phyloP scores from a whole-genome alignment of 2,797 vertebrate species.

The Hyperoplus immaculatus region DNA sequence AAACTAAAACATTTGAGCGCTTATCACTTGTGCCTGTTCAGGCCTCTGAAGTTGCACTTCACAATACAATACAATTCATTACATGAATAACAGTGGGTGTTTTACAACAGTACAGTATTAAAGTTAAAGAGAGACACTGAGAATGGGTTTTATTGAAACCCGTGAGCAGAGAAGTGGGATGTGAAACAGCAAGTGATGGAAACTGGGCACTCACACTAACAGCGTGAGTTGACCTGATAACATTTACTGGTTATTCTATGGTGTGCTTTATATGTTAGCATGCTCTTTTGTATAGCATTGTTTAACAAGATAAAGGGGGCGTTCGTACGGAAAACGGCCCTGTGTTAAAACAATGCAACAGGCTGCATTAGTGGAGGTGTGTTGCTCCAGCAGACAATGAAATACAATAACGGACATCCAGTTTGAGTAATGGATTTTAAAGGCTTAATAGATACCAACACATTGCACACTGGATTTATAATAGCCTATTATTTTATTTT shows the following conservation, averaged over 20 bases:
- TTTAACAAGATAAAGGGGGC: slow-evolving; percentile 2
- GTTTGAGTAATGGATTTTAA: neutral
- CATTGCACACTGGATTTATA: neutral
- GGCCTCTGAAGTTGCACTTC: slow-evolving; percentile 23
- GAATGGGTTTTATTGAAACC: neutral
- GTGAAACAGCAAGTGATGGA: slow-evolving; percentile 44
- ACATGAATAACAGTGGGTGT: slow-evolving; percentile 8
- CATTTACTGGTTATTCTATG: slow-evolving; percentile 31
- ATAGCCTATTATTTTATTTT: neutral
- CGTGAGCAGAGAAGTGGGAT: slow-evolving; percentile 20
- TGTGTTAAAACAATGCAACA: neutral
- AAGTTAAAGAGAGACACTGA: slow-evolving; percentile 24
- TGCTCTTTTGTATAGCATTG: neutral
- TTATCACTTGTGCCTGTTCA: slow-evolving; percentile 25
- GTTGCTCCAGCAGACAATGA: slow-evolving; percentile 5
- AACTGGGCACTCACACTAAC: slow-evolving; percentile 38
- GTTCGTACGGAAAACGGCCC: neutral
- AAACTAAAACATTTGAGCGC: slow-evolving; percentile 31
- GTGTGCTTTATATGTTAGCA: slow-evolving; percentile 22
- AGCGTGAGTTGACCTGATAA: slow-evolving; percentile 31
- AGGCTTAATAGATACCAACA: neutral
- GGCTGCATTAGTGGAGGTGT: neutral
- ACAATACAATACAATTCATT: slow-evolving; percentile 16
- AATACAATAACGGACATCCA: slow-evolving; percentile 6
- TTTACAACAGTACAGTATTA: slow-evolving; percentile 9